Conservation (phyloP, 2,113 vertebrate species). For the Scatophagus argus region DNA sequence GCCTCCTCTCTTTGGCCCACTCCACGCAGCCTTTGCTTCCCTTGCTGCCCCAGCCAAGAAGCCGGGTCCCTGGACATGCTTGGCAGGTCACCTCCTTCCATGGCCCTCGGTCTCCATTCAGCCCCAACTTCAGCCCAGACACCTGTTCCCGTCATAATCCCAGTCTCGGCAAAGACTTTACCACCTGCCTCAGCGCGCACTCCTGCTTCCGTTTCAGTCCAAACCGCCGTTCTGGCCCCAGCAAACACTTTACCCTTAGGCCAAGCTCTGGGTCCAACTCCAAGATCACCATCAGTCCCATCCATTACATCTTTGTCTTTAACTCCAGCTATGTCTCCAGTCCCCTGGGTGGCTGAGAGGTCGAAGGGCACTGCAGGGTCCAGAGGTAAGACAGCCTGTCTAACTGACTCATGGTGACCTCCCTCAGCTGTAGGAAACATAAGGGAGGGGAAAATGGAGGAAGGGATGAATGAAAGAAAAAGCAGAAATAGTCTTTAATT, state of each 20-base stretch:
- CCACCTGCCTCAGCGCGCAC: conserved; percentile 1
- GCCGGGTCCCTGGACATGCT: conserved; percentile 35
- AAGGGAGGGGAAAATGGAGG: background rate
- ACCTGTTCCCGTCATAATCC: conserved; percentile 43
- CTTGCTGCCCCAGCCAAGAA: conserved; percentile 43
- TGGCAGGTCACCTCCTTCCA: conserved; percentile 18
- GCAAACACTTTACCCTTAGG: conserved; percentile 55
- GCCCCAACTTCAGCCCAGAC: conserved; percentile 56
- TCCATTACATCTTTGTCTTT: conserved; percentile 21
- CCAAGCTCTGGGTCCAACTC: conserved; percentile 28
- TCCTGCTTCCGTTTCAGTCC: conserved; percentile 59
- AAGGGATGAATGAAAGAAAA: background rate
- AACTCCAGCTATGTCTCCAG: conserved; percentile 19
- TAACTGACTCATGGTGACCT: conserved; percentile 43
- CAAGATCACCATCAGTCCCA: background rate
- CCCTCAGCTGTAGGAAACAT: conserved; percentile 63
- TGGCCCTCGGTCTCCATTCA: conserved; percentile 40
- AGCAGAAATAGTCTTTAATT: conserved; percentile 43
- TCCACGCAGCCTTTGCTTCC: conserved; percentile 36
- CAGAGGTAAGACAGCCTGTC: conserved; percentile 25
- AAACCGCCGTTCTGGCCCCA: conserved; percentile 48
- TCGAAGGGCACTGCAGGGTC: conserved; percentile 50
- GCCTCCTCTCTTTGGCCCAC: conserved; percentile 65
- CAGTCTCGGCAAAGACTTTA: conserved; percentile 46
- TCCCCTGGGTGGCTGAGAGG: conserved; percentile 34